Base-by-base conservation (phyloP, 2,113 vertebrate genomes). In the Cephalopterus ornatus region DNA sequence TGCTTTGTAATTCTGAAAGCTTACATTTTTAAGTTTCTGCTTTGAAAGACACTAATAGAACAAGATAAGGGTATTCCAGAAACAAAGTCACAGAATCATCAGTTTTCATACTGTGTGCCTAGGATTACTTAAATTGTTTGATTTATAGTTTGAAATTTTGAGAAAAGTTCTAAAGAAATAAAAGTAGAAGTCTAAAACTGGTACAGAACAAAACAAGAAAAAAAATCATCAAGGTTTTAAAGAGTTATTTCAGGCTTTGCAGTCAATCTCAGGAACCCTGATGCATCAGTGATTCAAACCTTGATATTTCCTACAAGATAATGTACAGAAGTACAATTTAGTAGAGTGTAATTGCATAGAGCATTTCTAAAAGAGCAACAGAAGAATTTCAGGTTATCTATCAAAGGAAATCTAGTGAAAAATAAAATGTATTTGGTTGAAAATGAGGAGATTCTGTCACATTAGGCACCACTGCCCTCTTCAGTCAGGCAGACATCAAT, bases 381-480 rank as follows among this genome's bases (percentile, higher is more conserved):
- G 85, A 92, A 95, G 83, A 93, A 79, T 97, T 96, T 97, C 85
- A 95, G 82, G 72, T 87, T 93, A 95, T 97, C 93, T 44, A 94
- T 96, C 97, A 97, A 82, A 97, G n/a, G 76, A 97, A 92, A 96
- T 88, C 26, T 14, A 95, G 92, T 88, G 87, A 90, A 91, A 97
- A 97, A 96, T 95, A 93, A 93, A 95, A 89, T 71, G 56, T 11
- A 44, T 47, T 68, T 75, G 8, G 2, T 23, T 86, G 44, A 53
- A 91, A 96, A 50, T 55, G 7, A 58, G 33, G n/a, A 66, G 33
- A 73, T 66, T 85, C 18, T 53, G 41, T 96, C 89, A 82, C 53
- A 78, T 76, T 95, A 95, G 85, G 85, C 94, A 97, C 88, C 92
- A 96, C 95, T 97, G 96, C 97, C 97, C 97, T 96, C 97, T 98